Base-by-base conservation (phyloP, 2,888 invertebrate species). In the Epinotia demarniana region DNA sequence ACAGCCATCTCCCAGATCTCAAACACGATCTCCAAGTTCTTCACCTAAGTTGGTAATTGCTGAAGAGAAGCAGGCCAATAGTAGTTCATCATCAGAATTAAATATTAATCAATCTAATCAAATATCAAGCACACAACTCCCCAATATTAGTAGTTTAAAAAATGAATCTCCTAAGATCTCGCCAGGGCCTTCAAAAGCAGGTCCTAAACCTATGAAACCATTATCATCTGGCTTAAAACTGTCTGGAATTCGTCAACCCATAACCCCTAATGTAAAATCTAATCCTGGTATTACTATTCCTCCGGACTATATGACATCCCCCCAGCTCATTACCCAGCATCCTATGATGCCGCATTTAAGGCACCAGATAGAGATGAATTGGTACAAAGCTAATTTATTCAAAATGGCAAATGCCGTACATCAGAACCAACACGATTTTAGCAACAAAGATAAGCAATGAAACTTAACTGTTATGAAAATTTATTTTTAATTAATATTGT, bases 31-130 rank as follows among this genome's bases (percentile, higher is more conserved):
- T 23, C 94, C 94, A 33, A 94, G 94, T 80, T 94, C 93, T 55
- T 94, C 94, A 53, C 94, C 94, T 53, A 94, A 94, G 80, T 84
- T 94, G 78, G 92, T 94, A 1, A 94, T 94, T 80, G 94, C 94
- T 73, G 94, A 94, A 83, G 94, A 94, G 70, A 94, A 94, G 81
- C 94, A 94, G 83, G 82, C 85, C 19, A 85, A 81, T 77, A 87
- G 79, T 80, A 79, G 82, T 77, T 76, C 81, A 55, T 76, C 82
- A 58, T 77, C 84, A 69, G 94, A 94, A 73, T 85, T 85, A 72
- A 90, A 82, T 80, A 80, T 89, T 9, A 91, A 90, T 80, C 94
- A 94, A 78, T 90, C 92, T 58, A 92, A 90, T 83, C 91, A 92
- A 85, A 90, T 92, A 78, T 87, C 91, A 49, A 94, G 91, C 81